phyloP scores from a whole-genome alignment of 1,140 invertebrate species.

The Harpegnathos saltator region DNA sequence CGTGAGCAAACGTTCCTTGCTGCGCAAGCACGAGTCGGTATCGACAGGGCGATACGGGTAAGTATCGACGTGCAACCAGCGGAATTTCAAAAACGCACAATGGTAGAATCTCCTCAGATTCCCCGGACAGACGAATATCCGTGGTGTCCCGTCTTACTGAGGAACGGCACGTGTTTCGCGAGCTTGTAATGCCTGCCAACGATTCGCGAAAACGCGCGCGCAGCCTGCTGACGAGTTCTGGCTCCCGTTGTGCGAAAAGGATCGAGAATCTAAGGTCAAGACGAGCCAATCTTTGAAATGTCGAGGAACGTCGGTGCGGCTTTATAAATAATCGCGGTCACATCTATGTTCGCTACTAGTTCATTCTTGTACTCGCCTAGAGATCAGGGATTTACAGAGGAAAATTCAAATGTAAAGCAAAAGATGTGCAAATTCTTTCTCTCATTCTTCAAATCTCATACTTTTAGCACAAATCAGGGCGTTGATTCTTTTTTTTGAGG shows the following conservation, averaged over 20 bases:
- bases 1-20: conserved; percentile 26
- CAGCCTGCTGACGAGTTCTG: conserved; percentile 32
- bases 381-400: too few relatives aligned
- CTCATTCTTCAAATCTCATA: not conserved
- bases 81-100: conserved; percentile 62
- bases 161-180: conserved; percentile 51
- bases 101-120: conserved; percentile 46
- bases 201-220: conserved; percentile 23
- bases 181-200: conserved; percentile 18
- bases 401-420: too few relatives aligned
- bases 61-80: conserved; percentile 28
- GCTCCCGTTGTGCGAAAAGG: conserved; percentile 2
- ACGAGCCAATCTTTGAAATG: not conserved
- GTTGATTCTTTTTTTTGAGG: not conserved
- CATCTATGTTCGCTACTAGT: not conserved
- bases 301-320: too few relatives aligned
- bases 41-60: conserved; percentile 31
- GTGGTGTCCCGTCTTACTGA: conserved; percentile 44
- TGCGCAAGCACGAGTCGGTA: conserved; percentile 28
- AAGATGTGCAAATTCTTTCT: not conserved
- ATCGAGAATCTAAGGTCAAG: not conserved
- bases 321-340: not conserved
- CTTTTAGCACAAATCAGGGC: not conserved
- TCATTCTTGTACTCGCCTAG: too few relatives aligned
- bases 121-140: conserved; percentile 24